Base-by-base conservation (phyloP, 2,888 invertebrate genomes). In the Xanthia togata region DNA sequence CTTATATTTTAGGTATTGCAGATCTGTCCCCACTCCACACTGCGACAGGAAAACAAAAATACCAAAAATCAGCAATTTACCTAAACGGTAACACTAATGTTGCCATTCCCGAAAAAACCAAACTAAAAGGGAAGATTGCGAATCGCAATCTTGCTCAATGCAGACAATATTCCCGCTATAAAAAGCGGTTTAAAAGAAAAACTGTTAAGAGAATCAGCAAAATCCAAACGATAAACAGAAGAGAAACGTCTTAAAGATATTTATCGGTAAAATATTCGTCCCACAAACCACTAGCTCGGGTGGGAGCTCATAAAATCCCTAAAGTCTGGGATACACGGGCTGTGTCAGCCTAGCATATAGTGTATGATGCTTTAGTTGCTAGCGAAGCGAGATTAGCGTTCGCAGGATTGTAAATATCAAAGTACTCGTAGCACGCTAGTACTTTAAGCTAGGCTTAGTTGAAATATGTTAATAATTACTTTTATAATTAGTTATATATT, bases 151-250 rank as follows among this genome's bases (percentile, higher is more conserved):
- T 90, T 80, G 76, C 81, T 80, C 53, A 74, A 79, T 87, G 71
- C 70, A 85, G 85, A 83, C 85, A 85, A 84, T 83, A 72, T 67
- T 64, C 89, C 76, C 67, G 79, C 88, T 86, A 91, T 93, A 93
- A 93, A 93, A 92, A 90, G 82, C 87, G 92, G 91, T 93, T 94
- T 93, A 92, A 95, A 94, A 92, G 93, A 86, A 92, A 94, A 94
- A 94, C 93, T 91, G 93, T 94, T 93, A 93, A 93, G 91, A 91
- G 93, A 95, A 96, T 95, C 96, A 95, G 96, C 95, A 90, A 90
- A 94, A 95, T 93, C 92, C 92, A 89, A 92, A 94, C 93, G 92
- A 95, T 95, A 96, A 95, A 95, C 94, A 94, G 93, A 94, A 94
- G 92, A 92, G 92, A 93, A 93, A 94, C 88, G 93, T 93, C 94